Evolutionary conservation across 2,888 invertebrate species (phyloP).

Genomic region (Nephrotoma flavescens): DNA sequence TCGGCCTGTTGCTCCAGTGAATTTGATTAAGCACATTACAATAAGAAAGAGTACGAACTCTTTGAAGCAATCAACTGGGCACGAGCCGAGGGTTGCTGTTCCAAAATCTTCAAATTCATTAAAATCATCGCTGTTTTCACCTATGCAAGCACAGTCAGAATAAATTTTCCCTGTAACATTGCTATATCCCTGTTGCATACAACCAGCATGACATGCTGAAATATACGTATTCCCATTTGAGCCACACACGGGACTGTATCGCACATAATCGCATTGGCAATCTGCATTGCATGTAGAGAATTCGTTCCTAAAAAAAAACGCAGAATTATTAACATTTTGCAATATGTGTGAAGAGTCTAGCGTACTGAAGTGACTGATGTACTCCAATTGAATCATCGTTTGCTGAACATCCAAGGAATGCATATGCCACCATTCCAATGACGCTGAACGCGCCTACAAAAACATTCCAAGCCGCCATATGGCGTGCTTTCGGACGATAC

Average conservation of each 20-base stretch:
- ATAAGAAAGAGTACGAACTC: constrained; percentile 39
- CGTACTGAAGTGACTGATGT: constrained; percentile 17
- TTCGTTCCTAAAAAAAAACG: neutral
- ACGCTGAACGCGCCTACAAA: constrained; percentile 46
- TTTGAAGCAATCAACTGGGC: constrained; percentile 40
- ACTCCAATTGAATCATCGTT: constrained; percentile 36
- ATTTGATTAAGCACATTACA: constrained; percentile 42
- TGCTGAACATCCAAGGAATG: constrained; percentile 49
- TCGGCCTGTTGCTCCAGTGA: constrained; percentile 42
- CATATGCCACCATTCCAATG: constrained; percentile 45
- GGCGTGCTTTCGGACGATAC: constrained; percentile 48
- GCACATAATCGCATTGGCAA: constrained; percentile 54
- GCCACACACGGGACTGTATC: constrained; percentile 59
- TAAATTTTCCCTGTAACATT: constrained; percentile 1
- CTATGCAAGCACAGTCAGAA: constrained; percentile 8
- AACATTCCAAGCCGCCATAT: constrained; percentile 55
- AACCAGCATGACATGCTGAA: constrained; percentile 70
- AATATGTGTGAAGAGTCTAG: neutral
- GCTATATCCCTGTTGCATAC: constrained; percentile 27
- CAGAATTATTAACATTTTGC: neutral
- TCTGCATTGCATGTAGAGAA: constrained; percentile 39
- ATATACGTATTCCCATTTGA: constrained; percentile 52
- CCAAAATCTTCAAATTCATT: constrained; percentile 18
- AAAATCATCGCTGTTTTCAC: neutral
- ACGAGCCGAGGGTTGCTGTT: constrained; percentile 37